A percentile compares a stretch with the other conserved stretches of the same genome.
phyloP scores from a whole-genome alignment of 2,888 invertebrate species.

The Alitta virens region DNA sequence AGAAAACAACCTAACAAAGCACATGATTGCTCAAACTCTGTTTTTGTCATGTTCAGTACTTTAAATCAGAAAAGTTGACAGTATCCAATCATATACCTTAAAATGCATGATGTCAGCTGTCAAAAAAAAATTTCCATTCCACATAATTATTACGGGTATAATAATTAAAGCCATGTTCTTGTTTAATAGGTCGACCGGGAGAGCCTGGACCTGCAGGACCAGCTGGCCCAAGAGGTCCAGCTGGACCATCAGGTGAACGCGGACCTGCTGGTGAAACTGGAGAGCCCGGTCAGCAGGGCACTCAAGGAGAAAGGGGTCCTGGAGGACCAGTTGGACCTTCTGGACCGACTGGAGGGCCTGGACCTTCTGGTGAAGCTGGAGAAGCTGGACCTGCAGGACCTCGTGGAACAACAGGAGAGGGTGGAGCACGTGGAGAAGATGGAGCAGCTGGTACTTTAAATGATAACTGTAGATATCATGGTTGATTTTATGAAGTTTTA shows the following conservation, averaged over 20 bases:
- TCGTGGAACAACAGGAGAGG: not conserved
- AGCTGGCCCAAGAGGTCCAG: constrained; percentile 10
- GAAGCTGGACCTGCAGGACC: not conserved
- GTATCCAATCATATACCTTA: too few species aligned
- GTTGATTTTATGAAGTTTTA: too few species aligned
- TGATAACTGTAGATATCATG: too few species aligned
- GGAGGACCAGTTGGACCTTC: constrained; percentile 16
- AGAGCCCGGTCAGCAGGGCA: constrained; percentile 14
- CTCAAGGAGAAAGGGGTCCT: constrained; percentile 11
- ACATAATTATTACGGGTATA: too few species aligned
- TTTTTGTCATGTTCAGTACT: too few species aligned
- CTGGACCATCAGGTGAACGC: constrained; percentile 8
- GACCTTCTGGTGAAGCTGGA: constrained; percentile 1
- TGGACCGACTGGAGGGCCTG: constrained; percentile 18
- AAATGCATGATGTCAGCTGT: too few species aligned
- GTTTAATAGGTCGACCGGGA: not conserved
- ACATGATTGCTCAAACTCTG: too few species aligned
- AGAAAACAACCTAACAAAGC: too few species aligned
- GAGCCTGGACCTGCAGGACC: constrained; percentile 5
- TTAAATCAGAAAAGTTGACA: too few species aligned
- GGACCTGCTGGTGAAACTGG: not conserved
- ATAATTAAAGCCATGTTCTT: not conserved
- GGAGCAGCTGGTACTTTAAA: not conserved
- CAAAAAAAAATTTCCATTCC: too few species aligned
- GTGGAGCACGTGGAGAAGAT: not conserved